These are phyloP conservation scores for Campoplex capitator DNA, from an alignment of 2,888 invertebrate genomes.

Conservation along the genomic window DNA sequence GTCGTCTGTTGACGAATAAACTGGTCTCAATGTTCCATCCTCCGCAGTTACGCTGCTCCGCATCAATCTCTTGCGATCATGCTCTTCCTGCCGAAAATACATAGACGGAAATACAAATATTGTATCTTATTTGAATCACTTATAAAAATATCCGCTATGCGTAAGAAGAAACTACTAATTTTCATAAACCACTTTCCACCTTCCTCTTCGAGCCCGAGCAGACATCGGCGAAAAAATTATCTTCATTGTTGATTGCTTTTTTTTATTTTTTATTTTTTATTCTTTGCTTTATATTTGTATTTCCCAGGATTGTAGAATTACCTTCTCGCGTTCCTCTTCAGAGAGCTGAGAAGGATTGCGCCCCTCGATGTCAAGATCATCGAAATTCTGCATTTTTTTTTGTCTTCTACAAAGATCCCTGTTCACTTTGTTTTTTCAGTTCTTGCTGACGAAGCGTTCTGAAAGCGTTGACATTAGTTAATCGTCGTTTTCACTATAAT, in stretches of 20 bases:
- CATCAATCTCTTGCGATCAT: conserved; percentile 83
- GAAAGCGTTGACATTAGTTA: conserved; percentile 37
- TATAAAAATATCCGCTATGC: neutral
- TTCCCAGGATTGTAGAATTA: conserved; percentile 71
- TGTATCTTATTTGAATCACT: neutral
- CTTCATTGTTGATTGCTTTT: conserved; percentile 55
- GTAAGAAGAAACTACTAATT: neutral
- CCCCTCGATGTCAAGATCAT: conserved; percentile 84
- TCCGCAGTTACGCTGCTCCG: conserved; percentile 83
- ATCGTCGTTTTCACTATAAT: neutral
- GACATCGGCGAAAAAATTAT: conserved; percentile 23
- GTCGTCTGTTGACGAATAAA: conserved; percentile 83
- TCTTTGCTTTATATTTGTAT: neutral
- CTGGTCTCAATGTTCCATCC: conserved; percentile 83
- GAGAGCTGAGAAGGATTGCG: conserved; percentile 82
- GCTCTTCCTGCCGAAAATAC: conserved; percentile 79
- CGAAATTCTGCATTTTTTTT: conserved; percentile 82
- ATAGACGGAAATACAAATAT: conserved; percentile 33
- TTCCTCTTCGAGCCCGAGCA: conserved; percentile 14
- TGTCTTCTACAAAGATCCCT: neutral
- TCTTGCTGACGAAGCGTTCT: conserved; percentile 10
- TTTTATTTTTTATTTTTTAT: neutral
- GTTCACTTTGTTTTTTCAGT: conserved; percentile 36
- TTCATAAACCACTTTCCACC: neutral
- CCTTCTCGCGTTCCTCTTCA: conserved; percentile 83